Conservation (phyloP, 1,140 invertebrate species). For the Leptestheria dahalacensis region DNA sequence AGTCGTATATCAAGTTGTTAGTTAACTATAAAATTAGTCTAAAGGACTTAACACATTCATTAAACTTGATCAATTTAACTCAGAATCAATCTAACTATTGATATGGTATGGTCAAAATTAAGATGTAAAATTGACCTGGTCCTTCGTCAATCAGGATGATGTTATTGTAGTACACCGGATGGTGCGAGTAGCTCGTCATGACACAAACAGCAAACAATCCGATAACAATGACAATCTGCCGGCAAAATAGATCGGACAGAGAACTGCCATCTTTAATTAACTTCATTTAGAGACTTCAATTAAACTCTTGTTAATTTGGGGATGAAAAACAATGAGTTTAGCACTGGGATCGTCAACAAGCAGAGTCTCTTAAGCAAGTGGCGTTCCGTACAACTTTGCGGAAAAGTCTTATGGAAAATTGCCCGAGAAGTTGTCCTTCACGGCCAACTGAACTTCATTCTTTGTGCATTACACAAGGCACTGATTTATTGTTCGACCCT, state of each 20-base stretch:
- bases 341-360: too few relatives aligned
- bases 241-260: not conserved
- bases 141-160: slow-evolving; percentile 10
- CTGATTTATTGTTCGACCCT: not conserved
- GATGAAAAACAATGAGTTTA: too few relatives aligned
- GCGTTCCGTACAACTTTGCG: not conserved
- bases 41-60: too few relatives aligned
- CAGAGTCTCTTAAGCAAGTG: not conserved
- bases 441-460: not conserved
- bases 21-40: too few relatives aligned
- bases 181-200: not conserved
- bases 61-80: too few relatives aligned
- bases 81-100: not conserved
- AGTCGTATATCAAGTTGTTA: too few relatives aligned
- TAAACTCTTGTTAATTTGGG: too few relatives aligned
- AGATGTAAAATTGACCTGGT: not conserved
- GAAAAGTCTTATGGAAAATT: not conserved
- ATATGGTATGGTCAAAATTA: not conserved
- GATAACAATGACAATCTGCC: not conserved
- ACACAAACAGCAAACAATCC: not conserved
- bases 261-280: not conserved
- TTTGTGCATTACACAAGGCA: too few relatives aligned
- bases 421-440: not conserved
- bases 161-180: not conserved
- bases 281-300: too few relatives aligned